phyloP scores from a whole-genome alignment of 2,113 vertebrate genomes.

The Brienomyrus brachyistius region DNA sequence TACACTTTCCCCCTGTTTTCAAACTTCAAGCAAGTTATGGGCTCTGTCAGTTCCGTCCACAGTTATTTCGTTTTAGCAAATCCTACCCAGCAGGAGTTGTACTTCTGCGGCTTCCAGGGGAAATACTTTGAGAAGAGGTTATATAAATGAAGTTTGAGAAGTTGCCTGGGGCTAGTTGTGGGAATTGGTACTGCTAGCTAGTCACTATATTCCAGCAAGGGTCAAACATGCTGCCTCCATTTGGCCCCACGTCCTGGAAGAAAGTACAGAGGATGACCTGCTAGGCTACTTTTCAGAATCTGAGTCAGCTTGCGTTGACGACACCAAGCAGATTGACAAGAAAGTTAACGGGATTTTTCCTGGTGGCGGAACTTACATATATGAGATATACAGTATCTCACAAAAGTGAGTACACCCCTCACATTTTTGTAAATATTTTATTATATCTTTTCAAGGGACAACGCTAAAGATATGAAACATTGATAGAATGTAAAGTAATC shows the following conservation, averaged over 20 bases:
- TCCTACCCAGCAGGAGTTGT: neutral
- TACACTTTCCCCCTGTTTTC: neutral
- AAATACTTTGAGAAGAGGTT: neutral
- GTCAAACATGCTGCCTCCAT: neutral
- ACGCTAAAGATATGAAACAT: too few species aligned
- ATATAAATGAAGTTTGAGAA: neutral
- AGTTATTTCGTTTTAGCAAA: neutral
- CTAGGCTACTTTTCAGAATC: neutral
- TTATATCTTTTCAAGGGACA: too few species aligned
- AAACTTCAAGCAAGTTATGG: neutral
- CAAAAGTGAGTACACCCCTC: too few species aligned
- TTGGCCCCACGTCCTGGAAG: neutral
- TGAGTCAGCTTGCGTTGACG: neutral
- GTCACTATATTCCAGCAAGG: neutral
- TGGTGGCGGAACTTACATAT: neutral
- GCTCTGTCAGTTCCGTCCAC: neutral
- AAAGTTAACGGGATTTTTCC: neutral
- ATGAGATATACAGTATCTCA: too few species aligned
- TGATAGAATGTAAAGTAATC: too few species aligned
- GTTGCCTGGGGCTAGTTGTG: neutral
- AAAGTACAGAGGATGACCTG: neutral
- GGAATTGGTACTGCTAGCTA: neutral
- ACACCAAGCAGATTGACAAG: neutral
- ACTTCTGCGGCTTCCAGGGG: neutral
- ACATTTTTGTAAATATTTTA: too few species aligned